Base-by-base conservation (phyloP, 1,140 invertebrate species). In the Drosophila ficusphila region DNA sequence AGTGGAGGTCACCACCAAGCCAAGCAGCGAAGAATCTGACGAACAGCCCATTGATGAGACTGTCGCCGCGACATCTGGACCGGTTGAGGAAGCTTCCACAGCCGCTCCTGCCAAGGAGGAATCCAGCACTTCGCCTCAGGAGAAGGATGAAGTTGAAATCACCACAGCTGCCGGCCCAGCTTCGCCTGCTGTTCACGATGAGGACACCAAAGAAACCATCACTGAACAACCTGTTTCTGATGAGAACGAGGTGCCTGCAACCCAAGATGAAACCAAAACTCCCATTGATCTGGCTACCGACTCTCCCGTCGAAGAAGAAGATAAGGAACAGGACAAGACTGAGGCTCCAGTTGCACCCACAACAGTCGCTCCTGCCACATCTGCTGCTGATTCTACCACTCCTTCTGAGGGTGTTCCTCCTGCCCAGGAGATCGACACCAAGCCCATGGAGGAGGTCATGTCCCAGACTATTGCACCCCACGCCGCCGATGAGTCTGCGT, bases 401-500 rank as follows among this genome's bases (percentile, higher is more conserved):
- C 36, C 61, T 64, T 44, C 81, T 23, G 52, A 49, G 33, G 42
- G 51, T 54, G 48, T 75, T 33, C 62, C 79, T 29, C 19, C 25
- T 51, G 58, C 78, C 39, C 61, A 71, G 44, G 83, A 86, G 7
- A 39, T 67, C 12, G 74, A 73, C 7, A 70, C 54, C 2, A 88
- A 86, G 49, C 81, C 82, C 2, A 64, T 77, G 46, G 81, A 78
- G 2, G 82, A 75, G n/a, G 53, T 49, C 8, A 41, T 64, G 54
- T 89, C 77, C 7, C 82, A 89, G 54, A 86, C 81, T 23, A 29
- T 67, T 53, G 38, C 62, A 16, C 76, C 81, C 0, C 62, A 65
- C 19, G 25, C 31, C 23, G 56, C n/a, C 49, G 70, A 69, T 8
- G 57, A 57, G 14, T 12, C 54, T 52, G 53, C 67, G 23, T 36